Evolutionary conservation across 2,113 vertebrate genomes (phyloP).

Genomic region (Myotis yumanensis): DNA sequence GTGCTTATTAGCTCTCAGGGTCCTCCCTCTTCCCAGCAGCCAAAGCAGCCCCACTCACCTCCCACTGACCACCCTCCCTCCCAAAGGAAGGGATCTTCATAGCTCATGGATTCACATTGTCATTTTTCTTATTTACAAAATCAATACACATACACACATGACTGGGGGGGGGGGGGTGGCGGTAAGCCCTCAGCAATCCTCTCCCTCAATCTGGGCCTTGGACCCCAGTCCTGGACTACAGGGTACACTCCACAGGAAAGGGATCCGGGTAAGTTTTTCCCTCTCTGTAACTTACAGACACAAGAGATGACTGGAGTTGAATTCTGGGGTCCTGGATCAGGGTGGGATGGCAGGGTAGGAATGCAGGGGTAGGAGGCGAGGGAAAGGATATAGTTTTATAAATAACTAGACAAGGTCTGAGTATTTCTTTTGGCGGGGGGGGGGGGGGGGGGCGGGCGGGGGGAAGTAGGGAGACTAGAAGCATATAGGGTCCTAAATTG

Average conservation of each 20-base stretch:
- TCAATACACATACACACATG: constrained; percentile 43
- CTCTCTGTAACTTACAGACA: neutral
- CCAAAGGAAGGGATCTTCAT: neutral
- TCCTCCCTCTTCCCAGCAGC: neutral
- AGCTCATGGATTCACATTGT: neutral
- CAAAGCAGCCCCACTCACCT: neutral
- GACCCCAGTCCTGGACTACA: neutral
- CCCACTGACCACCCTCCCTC: neutral
- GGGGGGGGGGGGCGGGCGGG: rapidly evolving
- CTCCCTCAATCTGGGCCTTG: neutral
- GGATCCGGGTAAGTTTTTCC: neutral
- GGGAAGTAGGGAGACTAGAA: neutral
- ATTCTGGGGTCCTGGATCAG: neutral
- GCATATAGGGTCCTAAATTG: neutral
- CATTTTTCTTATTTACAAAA: constrained; percentile 68
- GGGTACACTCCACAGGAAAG: neutral
- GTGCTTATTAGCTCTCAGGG: neutral
- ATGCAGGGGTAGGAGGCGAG: neutral
- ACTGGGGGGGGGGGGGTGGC: neutral
- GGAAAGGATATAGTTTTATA: constrained; percentile 58
- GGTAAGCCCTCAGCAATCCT: neutral
- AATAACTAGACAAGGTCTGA: constrained; percentile 61
- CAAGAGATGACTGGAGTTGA: neutral
- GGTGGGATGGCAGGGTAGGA: neutral
- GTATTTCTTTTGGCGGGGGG: neutral